Conservation (phyloP, 2,113 vertebrate genomes). For the Myotis brandtii region DNA sequence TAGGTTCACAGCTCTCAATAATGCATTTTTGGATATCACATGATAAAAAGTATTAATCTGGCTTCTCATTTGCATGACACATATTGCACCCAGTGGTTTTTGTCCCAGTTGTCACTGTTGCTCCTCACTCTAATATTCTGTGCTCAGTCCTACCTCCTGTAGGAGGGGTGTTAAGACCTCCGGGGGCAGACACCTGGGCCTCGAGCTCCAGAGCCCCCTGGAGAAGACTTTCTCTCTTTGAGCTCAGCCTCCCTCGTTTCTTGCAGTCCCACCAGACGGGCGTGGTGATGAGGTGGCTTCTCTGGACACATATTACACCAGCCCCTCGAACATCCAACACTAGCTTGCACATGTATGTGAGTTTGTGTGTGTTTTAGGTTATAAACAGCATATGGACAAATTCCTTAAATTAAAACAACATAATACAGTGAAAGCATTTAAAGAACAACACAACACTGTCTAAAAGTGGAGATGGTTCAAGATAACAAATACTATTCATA, state of each 20-base stretch:
- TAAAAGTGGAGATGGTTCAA: fast-evolving
- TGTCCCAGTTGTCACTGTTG: fast-evolving
- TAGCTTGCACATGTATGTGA: fast-evolving
- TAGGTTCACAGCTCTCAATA: neutral
- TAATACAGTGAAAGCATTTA: neutral
- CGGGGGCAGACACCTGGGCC: fast-evolving
- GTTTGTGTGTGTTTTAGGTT: neutral
- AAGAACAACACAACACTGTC: neutral
- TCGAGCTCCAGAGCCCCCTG: too few species aligned
- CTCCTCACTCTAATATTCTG: too few species aligned
- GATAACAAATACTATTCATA: fast-evolving
- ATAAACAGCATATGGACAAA: fast-evolving
- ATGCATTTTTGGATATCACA: neutral
- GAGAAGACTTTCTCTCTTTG: neutral
- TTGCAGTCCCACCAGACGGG: fast-evolving
- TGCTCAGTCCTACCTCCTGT: fast-evolving
- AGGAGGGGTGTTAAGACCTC: fast-evolving
- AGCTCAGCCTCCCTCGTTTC: fast-evolving
- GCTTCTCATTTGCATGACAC: too few species aligned
- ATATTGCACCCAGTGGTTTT: too few species aligned
- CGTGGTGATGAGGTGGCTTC: too few species aligned
- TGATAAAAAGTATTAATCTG: fast-evolving
- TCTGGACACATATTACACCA: fast-evolving
- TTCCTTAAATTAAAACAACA: neutral
- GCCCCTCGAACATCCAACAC: fast-evolving